A percentile compares a stretch with the other conserved stretches of the same genome.
Evolutionary conservation across 2,113 vertebrate genomes (phyloP).

Genomic region (Notechis scutatus): DNA sequence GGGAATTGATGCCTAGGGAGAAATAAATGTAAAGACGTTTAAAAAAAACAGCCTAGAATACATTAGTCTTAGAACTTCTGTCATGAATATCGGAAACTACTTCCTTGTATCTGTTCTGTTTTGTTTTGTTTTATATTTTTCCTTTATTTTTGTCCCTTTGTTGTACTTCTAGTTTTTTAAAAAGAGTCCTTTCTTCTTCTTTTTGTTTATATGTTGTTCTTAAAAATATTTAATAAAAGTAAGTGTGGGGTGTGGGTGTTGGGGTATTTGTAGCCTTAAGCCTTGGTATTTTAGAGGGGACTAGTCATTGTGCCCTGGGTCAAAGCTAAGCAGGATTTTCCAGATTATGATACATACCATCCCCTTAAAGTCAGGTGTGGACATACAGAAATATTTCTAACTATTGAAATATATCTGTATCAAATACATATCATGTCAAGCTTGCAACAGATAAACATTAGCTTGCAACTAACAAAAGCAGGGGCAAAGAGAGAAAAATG

Average conservation of each 20-base stretch:
- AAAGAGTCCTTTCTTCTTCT: background rate
- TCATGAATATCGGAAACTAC: background rate
- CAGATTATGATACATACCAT: background rate
- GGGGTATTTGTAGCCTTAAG: background rate
- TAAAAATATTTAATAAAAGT: background rate
- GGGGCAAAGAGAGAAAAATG: conserved; percentile 13
- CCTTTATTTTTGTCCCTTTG: background rate
- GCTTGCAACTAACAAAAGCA: background rate
- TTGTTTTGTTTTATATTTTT: background rate
- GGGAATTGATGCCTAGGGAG: background rate
- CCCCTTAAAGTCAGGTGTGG: background rate
- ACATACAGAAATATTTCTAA: background rate
- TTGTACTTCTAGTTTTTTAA: background rate
- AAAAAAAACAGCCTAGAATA: background rate
- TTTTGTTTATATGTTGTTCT: background rate
- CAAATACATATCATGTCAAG: background rate
- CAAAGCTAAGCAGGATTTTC: background rate
- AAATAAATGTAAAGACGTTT: background rate
- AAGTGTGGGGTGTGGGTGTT: background rate
- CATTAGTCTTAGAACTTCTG: background rate
- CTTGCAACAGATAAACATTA: background rate
- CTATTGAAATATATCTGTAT: background rate
- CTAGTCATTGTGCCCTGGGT: background rate
- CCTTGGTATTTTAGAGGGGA: background rate
- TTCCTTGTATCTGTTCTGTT: background rate